Conservation (phyloP, 2,113 vertebrate genomes). For the Romanogobio albipinnatus region DNA sequence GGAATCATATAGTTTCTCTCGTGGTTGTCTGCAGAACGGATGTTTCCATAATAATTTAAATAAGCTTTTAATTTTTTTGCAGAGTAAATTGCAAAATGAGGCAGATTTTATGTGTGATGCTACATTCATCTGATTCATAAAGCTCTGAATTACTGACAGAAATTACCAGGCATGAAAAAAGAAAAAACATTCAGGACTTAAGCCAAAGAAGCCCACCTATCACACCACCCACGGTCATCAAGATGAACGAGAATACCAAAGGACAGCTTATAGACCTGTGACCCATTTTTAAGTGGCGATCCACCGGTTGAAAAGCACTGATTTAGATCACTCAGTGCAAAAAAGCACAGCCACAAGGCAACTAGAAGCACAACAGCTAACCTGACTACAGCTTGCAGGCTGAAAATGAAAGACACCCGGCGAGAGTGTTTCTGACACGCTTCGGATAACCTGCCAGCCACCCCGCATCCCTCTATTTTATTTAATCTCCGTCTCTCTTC, state of each 20-base stretch:
- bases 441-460: conserved; percentile 29
- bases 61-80: not conserved
- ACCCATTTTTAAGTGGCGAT: not conserved
- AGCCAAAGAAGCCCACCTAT: not conserved
- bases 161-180: not conserved
- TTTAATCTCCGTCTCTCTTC: conserved; percentile 24
- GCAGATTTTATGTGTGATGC: not conserved
- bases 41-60: not conserved
- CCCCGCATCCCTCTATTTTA: conserved; percentile 24
- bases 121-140: not conserved
- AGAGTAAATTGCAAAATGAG: not conserved
- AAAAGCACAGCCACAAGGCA: conserved; percentile 21
- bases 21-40: not conserved
- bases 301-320: not conserved
- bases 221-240: not conserved
- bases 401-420: conserved; percentile 26
- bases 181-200: not conserved
- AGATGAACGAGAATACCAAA: not conserved
- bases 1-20: not conserved
- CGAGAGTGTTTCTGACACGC: conserved; percentile 39
- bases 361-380: not conserved
- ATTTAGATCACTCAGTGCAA: not conserved
- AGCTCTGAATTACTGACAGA: not conserved
- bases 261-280: not conserved
- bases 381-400: conserved; percentile 6